Percentiles rank a stretch among this genome's conserved stretches.
phyloP scores from a whole-genome alignment of 2,113 vertebrate species.

The Ochotona princeps region DNA sequence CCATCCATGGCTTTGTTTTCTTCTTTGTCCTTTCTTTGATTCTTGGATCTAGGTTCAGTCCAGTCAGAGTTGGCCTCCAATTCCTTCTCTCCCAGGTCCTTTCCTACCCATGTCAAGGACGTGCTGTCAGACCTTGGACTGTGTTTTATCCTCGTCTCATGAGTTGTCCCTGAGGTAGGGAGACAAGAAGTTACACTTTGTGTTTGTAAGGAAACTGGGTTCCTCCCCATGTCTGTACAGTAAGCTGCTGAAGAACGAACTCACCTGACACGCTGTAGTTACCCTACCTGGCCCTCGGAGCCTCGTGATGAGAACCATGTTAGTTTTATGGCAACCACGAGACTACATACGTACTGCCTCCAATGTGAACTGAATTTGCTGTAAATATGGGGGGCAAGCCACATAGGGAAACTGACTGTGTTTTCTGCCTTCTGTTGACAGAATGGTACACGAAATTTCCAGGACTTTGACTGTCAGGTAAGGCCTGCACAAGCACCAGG shows the following conservation, averaged over 20 bases:
- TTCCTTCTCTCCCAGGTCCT: not conserved
- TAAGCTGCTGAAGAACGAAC: not conserved
- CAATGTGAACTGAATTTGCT: slow-evolving; percentile 65
- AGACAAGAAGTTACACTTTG: not conserved
- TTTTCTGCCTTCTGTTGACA: slow-evolving; percentile 85
- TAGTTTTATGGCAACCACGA: slow-evolving; percentile 16
- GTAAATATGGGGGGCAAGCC: slow-evolving; percentile 46
- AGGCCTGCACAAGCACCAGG: slow-evolving; percentile 69
- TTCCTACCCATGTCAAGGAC: not conserved
- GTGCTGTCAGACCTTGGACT: not conserved
- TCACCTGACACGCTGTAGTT: not conserved
- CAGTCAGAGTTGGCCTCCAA: not conserved
- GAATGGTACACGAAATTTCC: slow-evolving; percentile 94
- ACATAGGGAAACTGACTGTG: slow-evolving; percentile 71
- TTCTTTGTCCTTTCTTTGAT: not conserved
- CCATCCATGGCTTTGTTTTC: not conserved
- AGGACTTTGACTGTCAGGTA: slow-evolving; percentile 98
- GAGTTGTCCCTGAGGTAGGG: slow-evolving; percentile 5
- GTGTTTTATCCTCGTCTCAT: not conserved
- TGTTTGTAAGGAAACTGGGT: not conserved
- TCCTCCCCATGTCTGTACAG: slow-evolving; percentile 22
- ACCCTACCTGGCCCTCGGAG: not conserved
- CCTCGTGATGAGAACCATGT: slow-evolving; percentile 7
- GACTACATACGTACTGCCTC: not conserved
- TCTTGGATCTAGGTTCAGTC: not conserved